These are phyloP conservation scores for Chelonus formosanus DNA, from an alignment of 2,888 invertebrate species.

Conservation along the genomic window DNA sequence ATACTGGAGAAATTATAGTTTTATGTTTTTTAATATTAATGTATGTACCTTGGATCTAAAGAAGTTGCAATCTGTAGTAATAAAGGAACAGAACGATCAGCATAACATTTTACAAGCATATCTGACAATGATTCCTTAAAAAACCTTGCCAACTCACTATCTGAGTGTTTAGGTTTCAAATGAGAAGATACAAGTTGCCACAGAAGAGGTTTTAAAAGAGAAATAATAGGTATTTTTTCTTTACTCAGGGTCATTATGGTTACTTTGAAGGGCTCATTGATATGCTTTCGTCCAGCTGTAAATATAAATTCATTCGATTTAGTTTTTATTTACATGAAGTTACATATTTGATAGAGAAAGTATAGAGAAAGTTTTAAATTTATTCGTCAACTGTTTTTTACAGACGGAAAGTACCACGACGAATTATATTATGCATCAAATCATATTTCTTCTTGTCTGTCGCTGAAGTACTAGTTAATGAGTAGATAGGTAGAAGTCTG, in stretches of 20 bases:
- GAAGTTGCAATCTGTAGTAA: conserved; percentile 65
- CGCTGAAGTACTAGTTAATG: conserved; percentile 79
- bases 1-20: no score
- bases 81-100: conserved; percentile 59
- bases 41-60: conserved; percentile 63
- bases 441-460: conserved; percentile 97
- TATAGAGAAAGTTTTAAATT: no score
- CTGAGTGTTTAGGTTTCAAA: conserved; percentile 62
- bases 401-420: conserved; percentile 94
- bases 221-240: conserved; percentile 66
- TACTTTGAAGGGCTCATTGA: conserved; percentile 65
- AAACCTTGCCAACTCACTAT: conserved; percentile 57
- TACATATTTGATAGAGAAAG: no score
- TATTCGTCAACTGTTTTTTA: no score
- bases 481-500: no score
- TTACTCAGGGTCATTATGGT: conserved; percentile 67
- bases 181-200: conserved; percentile 66
- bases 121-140: conserved; percentile 63
- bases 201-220: conserved; percentile 66
- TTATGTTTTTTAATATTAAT: no score
- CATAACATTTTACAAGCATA: conserved; percentile 62
- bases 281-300: conserved; percentile 56
- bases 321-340: no score
- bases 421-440: conserved; percentile 94
- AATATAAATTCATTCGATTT: no score